phyloP scores from a whole-genome alignment of 2,797 vertebrate genomes.

The Sus cebifrons region DNA sequence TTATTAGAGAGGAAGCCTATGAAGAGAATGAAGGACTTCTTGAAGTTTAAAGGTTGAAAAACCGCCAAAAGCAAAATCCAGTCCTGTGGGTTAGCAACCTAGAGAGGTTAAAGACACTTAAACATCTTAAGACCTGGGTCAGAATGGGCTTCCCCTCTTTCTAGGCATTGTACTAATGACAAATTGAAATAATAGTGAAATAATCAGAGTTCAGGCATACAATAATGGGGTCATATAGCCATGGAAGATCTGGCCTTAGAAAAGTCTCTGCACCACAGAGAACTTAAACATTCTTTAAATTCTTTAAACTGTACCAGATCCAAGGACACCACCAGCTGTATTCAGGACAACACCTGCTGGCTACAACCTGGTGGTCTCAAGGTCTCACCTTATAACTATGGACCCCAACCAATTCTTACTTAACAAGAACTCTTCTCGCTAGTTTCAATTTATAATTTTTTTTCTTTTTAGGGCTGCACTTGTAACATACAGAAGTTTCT shows the following conservation, averaged over 20 bases:
- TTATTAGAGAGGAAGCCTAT: neutral
- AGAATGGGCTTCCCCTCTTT: neutral
- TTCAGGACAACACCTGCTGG: neutral
- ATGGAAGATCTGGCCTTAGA: neutral
- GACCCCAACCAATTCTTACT: neutral
- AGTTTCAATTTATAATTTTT: neutral
- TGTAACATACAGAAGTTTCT: no score
- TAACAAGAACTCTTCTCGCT: neutral
- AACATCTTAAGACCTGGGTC: constrained; percentile 12
- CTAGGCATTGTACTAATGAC: neutral
- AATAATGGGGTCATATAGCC: neutral
- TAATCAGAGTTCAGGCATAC: neutral
- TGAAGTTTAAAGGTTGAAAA: constrained; percentile 29
- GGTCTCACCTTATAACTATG: neutral
- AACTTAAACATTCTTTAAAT: neutral
- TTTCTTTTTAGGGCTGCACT: no score
- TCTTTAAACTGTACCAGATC: neutral
- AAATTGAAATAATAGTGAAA: neutral
- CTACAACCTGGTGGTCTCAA: neutral
- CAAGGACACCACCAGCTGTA: neutral
- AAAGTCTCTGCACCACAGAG: neutral
- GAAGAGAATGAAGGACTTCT: neutral
- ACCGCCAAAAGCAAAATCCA: constrained; percentile 10
- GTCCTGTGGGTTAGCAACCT: neutral
- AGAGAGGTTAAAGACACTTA: neutral